Conservation (phyloP, 2,888 invertebrate species). For the Tiliacea citrago region DNA sequence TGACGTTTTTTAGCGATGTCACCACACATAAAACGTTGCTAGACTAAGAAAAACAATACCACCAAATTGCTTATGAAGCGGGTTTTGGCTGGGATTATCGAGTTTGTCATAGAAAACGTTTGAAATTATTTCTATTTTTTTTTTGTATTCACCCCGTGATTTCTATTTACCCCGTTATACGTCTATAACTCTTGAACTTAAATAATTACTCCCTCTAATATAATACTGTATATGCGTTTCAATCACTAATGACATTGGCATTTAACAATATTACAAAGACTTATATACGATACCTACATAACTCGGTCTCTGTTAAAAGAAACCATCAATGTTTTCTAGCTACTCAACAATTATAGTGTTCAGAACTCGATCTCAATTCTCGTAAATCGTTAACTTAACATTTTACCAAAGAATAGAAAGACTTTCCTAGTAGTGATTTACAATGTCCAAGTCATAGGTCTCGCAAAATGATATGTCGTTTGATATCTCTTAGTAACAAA, state of each 20-base stretch:
- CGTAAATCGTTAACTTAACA: neutral
- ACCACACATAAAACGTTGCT: no score
- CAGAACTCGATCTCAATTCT: neutral
- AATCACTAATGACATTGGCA: neutral
- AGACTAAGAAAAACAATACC: no score
- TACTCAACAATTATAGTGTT: neutral
- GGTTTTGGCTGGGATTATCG: no score
- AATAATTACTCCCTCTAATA: neutral
- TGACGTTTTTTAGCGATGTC: no score
- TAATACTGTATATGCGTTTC: neutral
- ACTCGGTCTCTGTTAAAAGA: neutral
- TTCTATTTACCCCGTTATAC: no score
- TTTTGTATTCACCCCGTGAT: no score
- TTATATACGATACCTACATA: neutral
- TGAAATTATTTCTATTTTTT: no score
- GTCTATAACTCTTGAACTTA: neutral
- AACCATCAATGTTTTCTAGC: neutral
- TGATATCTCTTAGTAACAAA: no score
- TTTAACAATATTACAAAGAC: neutral
- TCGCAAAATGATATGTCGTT: neutral
- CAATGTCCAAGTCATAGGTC: neutral
- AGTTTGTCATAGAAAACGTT: no score
- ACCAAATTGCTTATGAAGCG: no score
- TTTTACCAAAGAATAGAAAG: neutral
- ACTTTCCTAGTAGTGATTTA: neutral